phyloP scores from a whole-genome alignment of 1,140 invertebrate species.

The Tetramorium simillimum region DNA sequence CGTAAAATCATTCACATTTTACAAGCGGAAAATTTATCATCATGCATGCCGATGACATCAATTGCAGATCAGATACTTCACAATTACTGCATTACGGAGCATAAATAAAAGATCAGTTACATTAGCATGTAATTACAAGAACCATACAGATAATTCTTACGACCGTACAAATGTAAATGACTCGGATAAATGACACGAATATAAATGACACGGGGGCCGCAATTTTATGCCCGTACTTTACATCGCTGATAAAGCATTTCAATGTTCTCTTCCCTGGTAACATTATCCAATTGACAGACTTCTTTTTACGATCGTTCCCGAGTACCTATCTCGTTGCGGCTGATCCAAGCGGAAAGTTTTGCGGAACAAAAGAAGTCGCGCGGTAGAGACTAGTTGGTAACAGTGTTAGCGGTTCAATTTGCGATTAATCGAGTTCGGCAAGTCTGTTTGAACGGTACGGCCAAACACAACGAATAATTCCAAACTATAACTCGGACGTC shows the following conservation, averaged over 20 bases:
- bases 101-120: background rate
- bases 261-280: slow-evolving; percentile 22
- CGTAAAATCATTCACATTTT: slow-evolving; percentile 17
- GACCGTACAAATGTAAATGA: slow-evolving; percentile 16
- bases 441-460: slow-evolving; percentile 19
- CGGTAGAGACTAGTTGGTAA: slow-evolving; percentile 21
- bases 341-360: slow-evolving; percentile 50
- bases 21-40: background rate
- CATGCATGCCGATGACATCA: background rate
- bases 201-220: background rate
- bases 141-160: background rate
- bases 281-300: slow-evolving; percentile 23
- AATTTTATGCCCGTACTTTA: background rate
- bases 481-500: slow-evolving; percentile 10
- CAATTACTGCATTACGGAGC: background rate
- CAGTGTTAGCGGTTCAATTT: slow-evolving; percentile 58
- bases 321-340: slow-evolving; percentile 48
- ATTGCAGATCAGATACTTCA: background rate
- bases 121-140: background rate
- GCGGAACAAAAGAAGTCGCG: slow-evolving; percentile 50
- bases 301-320: slow-evolving; percentile 49
- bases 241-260: slow-evolving; percentile 34
- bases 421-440: slow-evolving; percentile 51
- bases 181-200: background rate
- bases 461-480: slow-evolving; percentile 13